Evolutionary conservation across 2,113 vertebrate species (phyloP).

Genomic region (Oreochromis tanganicae): DNA sequence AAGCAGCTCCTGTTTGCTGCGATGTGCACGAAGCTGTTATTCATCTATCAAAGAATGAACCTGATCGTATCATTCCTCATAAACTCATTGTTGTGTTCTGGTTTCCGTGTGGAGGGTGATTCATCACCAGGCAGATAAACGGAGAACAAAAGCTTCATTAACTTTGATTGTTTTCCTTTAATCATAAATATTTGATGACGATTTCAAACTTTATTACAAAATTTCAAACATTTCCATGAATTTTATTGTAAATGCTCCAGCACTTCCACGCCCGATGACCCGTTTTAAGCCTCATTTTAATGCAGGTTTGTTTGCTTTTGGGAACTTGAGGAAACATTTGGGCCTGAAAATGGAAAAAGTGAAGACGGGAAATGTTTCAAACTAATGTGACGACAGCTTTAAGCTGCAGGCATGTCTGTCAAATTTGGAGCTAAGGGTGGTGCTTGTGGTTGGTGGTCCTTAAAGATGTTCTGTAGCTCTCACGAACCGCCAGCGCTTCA

Average conservation of each 20-base stretch:
- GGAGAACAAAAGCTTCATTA: background rate
- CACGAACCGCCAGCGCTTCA: background rate
- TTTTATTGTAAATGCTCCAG: background rate
- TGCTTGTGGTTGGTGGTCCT: background rate
- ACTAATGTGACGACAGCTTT: background rate
- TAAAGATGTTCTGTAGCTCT: background rate
- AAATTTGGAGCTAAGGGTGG: background rate
- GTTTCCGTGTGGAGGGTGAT: background rate
- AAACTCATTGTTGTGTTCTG: background rate
- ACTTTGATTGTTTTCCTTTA: background rate
- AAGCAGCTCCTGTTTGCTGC: background rate
- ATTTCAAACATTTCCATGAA: background rate
- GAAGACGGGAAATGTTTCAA: background rate
- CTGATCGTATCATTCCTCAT: background rate
- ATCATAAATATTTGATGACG: background rate
- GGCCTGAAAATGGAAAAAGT: background rate
- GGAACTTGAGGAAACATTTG: background rate
- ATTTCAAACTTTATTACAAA: background rate
- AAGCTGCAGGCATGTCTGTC: background rate
- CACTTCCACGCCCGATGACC: background rate
- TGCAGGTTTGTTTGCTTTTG: background rate
- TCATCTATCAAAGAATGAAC: background rate
- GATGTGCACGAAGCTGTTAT: background rate
- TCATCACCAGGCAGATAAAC: background rate
- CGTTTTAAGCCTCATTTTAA: background rate